Evolutionary conservation across 2,888 invertebrate genomes (phyloP), one percentile per base, ranked within the genome.

Genomic region (Chesias legatella): DNA sequence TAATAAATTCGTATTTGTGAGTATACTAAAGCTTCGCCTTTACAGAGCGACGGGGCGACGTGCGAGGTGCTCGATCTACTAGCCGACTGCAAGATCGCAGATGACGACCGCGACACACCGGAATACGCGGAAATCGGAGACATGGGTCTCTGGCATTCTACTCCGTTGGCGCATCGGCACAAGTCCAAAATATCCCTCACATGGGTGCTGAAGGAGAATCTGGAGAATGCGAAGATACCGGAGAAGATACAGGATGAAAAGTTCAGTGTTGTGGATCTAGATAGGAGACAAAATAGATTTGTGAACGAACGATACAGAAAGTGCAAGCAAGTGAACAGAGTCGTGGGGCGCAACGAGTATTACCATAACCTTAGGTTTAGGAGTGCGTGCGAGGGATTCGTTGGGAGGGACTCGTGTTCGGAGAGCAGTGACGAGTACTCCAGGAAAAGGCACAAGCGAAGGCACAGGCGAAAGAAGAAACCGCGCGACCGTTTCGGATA

Each of bases 151-250:
- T 88, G 85, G 83, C 88, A 88, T 53, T 86, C 89, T 6, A 82
- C 86, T 27, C 83, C 88, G 11, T 58, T 88, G 48, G 69, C 82
- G 23, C 77, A 76, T 28, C 68, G 84, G 11, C 86, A 86, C 58
- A 85, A 86, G 56, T 88, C 93, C 51, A 94, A 93, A 76, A 90
- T 94, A 74, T 93, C 94, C 40, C 85, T 94, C 40, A 93, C 93
- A 35, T 94, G 94, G 94, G 92, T 94, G 40, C 80, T 94, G 25
- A 91, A 92, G 63, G 92, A 92, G 53, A 91, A 92, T 57, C 84
- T 90, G 32, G 90, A 90, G 21, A 85, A 72, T 28, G 57, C 67
- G 10, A 81, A 77, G 53, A 43, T 67, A 7, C 63, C 69, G 6
- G 72, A 73, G 7, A 75, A 17, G 13, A 17, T 17, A 17, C 13